These are phyloP conservation scores for Mandrillus leucophaeus DNA, from an alignment of 2,113 vertebrate species.

Conservation along the genomic window DNA sequence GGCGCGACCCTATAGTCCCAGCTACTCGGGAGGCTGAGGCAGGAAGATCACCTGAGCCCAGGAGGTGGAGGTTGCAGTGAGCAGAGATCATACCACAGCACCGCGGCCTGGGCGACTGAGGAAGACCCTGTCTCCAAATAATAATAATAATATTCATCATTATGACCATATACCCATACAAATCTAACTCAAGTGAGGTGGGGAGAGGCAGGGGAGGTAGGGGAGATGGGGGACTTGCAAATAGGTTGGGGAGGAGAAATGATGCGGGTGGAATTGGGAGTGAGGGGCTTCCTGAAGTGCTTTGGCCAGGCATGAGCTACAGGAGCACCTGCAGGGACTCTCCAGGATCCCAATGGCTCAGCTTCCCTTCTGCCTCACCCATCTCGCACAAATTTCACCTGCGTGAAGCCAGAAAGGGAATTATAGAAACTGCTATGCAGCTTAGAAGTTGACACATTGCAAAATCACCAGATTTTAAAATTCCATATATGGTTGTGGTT, in stretches of 20 bases:
- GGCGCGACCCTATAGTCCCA: too few relatives aligned
- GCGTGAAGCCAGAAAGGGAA: not conserved
- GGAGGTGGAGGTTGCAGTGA: too few relatives aligned
- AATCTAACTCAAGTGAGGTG: not conserved
- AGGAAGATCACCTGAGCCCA: too few relatives aligned
- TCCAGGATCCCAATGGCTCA: fast-evolving
- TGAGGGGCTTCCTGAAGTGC: not conserved
- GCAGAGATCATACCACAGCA: too few relatives aligned
- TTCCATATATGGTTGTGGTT: not conserved
- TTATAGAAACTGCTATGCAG: not conserved
- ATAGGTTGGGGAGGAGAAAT: not conserved
- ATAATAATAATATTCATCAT: too few relatives aligned
- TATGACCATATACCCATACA: not conserved
- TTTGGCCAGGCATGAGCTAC: too few relatives aligned
- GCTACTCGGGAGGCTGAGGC: too few relatives aligned
- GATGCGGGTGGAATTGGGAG: not conserved
- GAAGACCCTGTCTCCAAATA: too few relatives aligned
- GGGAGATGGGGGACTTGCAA: not conserved
- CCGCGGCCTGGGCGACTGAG: too few relatives aligned
- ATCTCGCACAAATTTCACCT: not conserved
- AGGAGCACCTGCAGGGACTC: not conserved
- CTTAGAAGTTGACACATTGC: not conserved
- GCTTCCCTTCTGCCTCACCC: fast-evolving
- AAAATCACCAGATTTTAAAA: not conserved
- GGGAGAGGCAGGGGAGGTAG: not conserved